These are phyloP conservation scores for Philopotamus ludificatus DNA, from an alignment of 1,140 invertebrate species.

Conservation along the genomic window DNA sequence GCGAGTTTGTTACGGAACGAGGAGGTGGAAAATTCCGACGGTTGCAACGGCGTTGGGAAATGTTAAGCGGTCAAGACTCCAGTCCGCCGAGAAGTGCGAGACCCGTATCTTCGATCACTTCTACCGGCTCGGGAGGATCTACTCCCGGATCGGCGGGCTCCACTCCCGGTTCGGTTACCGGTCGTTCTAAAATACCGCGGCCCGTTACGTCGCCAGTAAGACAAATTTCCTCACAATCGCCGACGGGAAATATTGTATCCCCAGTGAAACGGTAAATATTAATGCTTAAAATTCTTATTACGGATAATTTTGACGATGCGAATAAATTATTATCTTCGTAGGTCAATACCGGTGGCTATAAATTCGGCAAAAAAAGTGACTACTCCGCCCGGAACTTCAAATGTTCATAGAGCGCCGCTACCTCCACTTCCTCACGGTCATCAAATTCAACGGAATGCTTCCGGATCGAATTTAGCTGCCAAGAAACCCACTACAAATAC, in stretches of 20 bases:
- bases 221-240: conserved; percentile 50
- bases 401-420: conserved; percentile 23
- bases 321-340: neutral
- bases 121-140: conserved; percentile 35
- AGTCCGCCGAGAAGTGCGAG: conserved; percentile 14
- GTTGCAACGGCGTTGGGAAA: conserved; percentile 85
- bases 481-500: conserved; percentile 33
- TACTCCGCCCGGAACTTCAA: conserved; percentile 24
- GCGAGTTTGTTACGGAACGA: conserved; percentile 45
- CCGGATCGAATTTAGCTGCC: neutral
- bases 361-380: conserved; percentile 29
- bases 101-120: conserved; percentile 5
- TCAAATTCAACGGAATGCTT: neutral
- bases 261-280: conserved; percentile 36
- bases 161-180: conserved; percentile 32
- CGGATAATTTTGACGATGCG: no score
- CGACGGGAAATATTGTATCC: conserved; percentile 41
- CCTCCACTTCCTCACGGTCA: conserved; percentile 34
- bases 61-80: conserved; percentile 56
- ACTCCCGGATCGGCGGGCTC: conserved; percentile 36
- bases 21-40: conserved; percentile 65
- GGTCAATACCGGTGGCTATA: conserved; percentile 31
- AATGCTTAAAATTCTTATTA: neutral
- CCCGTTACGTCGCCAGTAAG: conserved; percentile 57
- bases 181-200: conserved; percentile 52